phyloP scores from a whole-genome alignment of 2,888 invertebrate genomes.

The Zeuzera pyrina region DNA sequence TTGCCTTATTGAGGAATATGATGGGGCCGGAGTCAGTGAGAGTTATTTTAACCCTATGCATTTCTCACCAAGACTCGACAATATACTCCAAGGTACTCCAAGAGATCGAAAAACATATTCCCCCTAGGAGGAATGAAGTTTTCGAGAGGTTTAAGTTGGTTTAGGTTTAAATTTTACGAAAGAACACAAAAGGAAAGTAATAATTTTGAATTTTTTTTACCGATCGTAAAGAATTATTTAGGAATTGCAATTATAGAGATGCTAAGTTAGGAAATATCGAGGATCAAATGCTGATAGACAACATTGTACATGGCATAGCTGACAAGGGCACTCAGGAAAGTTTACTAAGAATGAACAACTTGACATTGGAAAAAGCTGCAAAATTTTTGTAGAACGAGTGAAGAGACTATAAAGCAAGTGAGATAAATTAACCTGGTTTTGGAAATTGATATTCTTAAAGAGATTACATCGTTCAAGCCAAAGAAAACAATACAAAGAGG shows the following conservation, averaged over 20 bases:
- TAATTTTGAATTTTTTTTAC: conserved; percentile 3
- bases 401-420: neutral
- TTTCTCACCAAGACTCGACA: too few species aligned
- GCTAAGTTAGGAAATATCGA: neutral
- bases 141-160: too few species aligned
- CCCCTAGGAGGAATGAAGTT: too few species aligned
- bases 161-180: conserved; percentile 2
- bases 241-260: neutral
- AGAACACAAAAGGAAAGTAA: conserved; percentile 1
- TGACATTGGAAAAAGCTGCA: conserved; percentile 3
- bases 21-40: too few species aligned
- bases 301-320: conserved; percentile 3
- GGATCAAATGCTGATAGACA: conserved; percentile 3
- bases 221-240: neutral
- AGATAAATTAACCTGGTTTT: too few species aligned
- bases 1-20: too few species aligned
- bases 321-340: conserved; percentile 3
- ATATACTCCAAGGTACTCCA: too few species aligned
- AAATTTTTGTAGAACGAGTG: neutral
- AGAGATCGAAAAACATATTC: too few species aligned
- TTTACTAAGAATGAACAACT: conserved; percentile 1
- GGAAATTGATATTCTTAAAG: too few species aligned
- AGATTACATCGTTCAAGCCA: too few species aligned
- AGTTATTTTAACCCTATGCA: too few species aligned
- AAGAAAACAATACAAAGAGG: too few species aligned